Percentiles rank a stretch among this genome's conserved stretches.
These are phyloP conservation scores for Drosophila neocordata DNA, from an alignment of 1,140 invertebrate genomes.

Conservation along the genomic window DNA sequence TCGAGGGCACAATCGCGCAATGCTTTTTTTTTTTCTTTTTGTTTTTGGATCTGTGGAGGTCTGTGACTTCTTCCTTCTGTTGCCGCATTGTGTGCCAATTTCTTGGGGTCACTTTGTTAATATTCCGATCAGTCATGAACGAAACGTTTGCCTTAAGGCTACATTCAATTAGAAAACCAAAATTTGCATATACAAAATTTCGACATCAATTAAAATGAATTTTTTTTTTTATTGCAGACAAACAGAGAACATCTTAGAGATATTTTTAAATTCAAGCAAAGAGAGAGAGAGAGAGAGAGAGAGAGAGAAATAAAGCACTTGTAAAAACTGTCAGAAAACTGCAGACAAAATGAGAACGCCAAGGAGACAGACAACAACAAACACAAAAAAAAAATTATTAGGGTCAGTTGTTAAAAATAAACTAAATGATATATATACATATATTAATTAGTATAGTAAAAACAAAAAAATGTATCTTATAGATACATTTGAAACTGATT, in stretches of 20 bases:
- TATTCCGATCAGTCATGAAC: constrained; percentile 40
- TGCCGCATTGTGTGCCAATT: constrained; percentile 30
- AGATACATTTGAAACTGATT: neutral
- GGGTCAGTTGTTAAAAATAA: constrained; percentile 53
- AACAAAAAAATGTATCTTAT: neutral
- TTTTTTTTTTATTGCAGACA: constrained; percentile 11
- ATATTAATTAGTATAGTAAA: neutral
- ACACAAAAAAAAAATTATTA: constrained; percentile 31
- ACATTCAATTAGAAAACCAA: constrained; percentile 19
- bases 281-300: neutral
- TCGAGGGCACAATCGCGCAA: constrained; percentile 13
- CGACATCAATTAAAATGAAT: constrained; percentile 52
- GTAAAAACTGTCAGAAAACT: neutral
- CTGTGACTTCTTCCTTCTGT: constrained; percentile 38
- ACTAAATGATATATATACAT: neutral
- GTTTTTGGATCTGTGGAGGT: neutral
- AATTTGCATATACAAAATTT: constrained; percentile 6
- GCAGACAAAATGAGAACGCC: constrained; percentile 9
- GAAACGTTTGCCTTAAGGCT: constrained; percentile 27
- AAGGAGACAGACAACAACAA: too few relatives aligned
- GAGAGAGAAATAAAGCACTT: neutral
- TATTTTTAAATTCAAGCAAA: neutral
- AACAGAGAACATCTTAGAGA: neutral
- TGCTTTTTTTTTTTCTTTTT: constrained; percentile 2
- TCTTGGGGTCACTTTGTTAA: constrained; percentile 37